Evolutionary conservation across 2,888 invertebrate genomes (phyloP).

Genomic region (Calliopum simillimum): DNA sequence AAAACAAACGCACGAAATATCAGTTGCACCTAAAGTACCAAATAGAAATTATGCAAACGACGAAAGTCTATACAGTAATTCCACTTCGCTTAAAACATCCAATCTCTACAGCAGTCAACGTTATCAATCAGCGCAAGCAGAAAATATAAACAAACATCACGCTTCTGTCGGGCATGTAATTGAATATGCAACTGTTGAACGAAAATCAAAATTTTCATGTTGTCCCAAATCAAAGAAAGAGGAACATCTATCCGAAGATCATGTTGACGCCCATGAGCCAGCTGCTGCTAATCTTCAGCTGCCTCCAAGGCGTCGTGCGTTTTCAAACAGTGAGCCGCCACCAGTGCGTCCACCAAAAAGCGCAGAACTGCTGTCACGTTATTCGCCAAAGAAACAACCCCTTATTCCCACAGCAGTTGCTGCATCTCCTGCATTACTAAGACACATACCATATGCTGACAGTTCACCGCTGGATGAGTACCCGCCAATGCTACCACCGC

Average conservation of each 20-base stretch:
- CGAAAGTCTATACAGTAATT: conserved; percentile 70
- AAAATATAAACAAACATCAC: conserved; percentile 27
- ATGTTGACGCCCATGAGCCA: conserved; percentile 34
- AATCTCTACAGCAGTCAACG: conserved; percentile 11
- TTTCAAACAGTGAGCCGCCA: conserved; percentile 72
- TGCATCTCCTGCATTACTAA: conserved; percentile 29
- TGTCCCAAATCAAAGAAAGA: conserved; percentile 74
- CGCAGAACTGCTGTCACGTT: conserved; percentile 65
- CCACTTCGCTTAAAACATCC: conserved; percentile 53
- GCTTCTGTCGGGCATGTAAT: conserved; percentile 69
- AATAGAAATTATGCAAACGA: conserved; percentile 39
- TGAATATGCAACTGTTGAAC: conserved; percentile 79
- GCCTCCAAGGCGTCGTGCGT: conserved; percentile 74
- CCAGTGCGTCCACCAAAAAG: conserved; percentile 79
- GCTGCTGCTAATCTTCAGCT: conserved; percentile 65
- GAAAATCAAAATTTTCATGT: conserved; percentile 80
- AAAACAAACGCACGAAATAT: conserved; percentile 21
- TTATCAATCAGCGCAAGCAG: not conserved
- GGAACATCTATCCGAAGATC: conserved; percentile 61
- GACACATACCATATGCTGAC: conserved; percentile 5
- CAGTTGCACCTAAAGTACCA: not conserved
- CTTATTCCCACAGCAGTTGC: conserved; percentile 29
- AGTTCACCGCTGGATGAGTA: conserved; percentile 20
- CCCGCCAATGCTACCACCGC: conserved; percentile 62
- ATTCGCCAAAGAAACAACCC: conserved; percentile 61